These are phyloP conservation scores for Meloidogyne exigua DNA, from an alignment of 1,140 invertebrate genomes.

Conservation along the genomic window DNA sequence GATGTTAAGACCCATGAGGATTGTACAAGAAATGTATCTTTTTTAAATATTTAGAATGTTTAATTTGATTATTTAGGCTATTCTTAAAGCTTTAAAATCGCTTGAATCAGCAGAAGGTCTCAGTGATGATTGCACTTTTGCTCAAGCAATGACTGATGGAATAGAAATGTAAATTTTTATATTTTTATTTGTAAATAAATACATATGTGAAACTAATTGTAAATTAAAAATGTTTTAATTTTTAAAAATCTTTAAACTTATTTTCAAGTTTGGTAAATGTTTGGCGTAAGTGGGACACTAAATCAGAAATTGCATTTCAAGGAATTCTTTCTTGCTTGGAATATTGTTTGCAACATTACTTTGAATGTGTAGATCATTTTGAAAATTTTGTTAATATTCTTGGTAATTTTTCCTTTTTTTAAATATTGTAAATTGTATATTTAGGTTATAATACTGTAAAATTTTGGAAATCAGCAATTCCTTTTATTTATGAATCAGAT, in stretches of 20 bases:
- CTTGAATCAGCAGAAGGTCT: conserved; percentile 29
- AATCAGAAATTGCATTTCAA: conserved; percentile 51
- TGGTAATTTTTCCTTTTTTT: conserved; percentile 17
- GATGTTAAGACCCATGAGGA: neutral
- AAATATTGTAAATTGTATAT: neutral
- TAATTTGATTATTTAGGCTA: conserved; percentile 33
- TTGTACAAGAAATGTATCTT: neutral
- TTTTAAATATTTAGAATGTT: neutral
- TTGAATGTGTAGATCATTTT: conserved; percentile 50
- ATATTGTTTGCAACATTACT: conserved; percentile 50
- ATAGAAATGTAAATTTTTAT: conserved; percentile 26
- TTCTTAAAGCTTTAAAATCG: conserved; percentile 39
- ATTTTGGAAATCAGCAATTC: conserved; percentile 53
- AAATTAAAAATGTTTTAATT: too few relatives aligned
- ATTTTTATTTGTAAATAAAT: too few relatives aligned
- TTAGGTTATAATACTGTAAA: conserved; percentile 44
- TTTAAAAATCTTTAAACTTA: too few relatives aligned
- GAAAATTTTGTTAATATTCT: conserved; percentile 51
- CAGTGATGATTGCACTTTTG: conserved; percentile 36
- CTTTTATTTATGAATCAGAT: conserved; percentile 61
- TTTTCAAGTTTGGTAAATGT: conserved; percentile 26
- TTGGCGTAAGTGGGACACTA: conserved; percentile 49
- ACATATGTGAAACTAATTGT: too few relatives aligned
- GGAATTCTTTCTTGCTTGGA: conserved; percentile 44
- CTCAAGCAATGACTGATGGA: conserved; percentile 32